phyloP scores from a whole-genome alignment of 1,140 invertebrate species.

The Calosoma granatense region DNA sequence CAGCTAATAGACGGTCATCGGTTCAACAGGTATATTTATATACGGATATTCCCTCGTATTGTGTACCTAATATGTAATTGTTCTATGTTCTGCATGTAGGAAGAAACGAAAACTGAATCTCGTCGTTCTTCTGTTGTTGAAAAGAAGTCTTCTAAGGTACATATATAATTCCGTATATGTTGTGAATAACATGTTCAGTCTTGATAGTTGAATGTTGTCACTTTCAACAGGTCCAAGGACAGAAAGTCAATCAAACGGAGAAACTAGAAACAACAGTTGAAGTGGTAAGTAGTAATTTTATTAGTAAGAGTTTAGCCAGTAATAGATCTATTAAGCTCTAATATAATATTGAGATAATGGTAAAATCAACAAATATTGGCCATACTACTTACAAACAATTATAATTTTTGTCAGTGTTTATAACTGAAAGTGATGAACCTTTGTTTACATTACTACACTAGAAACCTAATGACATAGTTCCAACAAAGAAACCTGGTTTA shows the following conservation, averaged over 20 bases:
- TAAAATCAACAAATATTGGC: too few species aligned
- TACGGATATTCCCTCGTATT: too few species aligned
- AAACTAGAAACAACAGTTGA: conserved; percentile 29
- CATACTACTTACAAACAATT: too few species aligned
- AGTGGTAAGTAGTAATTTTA: conserved; percentile 25
- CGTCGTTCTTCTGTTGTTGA: conserved; percentile 51
- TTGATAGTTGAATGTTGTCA: background rate
- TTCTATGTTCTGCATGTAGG: conserved; percentile 31
- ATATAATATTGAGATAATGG: too few species aligned
- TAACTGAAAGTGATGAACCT: conserved; percentile 12
- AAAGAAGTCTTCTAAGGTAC: conserved; percentile 46
- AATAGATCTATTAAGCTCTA: background rate
- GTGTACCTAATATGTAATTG: too few species aligned
- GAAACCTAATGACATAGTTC: conserved; percentile 25
- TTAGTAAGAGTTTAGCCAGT: background rate
- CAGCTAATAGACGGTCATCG: conserved; percentile 29
- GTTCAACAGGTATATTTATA: conserved; percentile 22
- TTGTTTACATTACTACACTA: conserved; percentile 18
- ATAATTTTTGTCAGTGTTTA: conserved; percentile 27
- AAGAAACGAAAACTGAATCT: conserved; percentile 49
- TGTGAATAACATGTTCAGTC: background rate
- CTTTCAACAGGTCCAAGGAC: background rate
- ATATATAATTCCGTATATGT: background rate
- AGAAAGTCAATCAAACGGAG: conserved; percentile 11
- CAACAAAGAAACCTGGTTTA: conserved; percentile 28